Evolutionary conservation across 2,888 invertebrate species (phyloP).

Genomic region (Plebejus melissa): DNA sequence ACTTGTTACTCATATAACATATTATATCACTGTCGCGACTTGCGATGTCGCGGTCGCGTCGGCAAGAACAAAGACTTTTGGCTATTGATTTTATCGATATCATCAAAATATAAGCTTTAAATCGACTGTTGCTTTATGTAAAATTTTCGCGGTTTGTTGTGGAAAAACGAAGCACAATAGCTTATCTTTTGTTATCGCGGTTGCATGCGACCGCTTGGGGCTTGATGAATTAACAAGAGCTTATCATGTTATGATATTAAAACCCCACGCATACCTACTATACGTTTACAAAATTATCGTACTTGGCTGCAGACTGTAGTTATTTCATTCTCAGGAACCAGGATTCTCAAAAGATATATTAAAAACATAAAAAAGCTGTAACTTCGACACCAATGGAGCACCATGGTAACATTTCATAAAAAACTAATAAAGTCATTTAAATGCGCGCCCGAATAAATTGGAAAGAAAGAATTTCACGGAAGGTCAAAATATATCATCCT

Average conservation of each 20-base stretch:
- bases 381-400: neutral
- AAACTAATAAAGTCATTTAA: conserved; percentile 28
- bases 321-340: too few relatives aligned
- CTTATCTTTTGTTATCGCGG: too few relatives aligned
- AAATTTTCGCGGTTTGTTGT: too few relatives aligned
- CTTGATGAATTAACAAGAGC: too few relatives aligned
- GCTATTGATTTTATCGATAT: neutral
- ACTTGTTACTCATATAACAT: neutral
- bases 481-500: conserved; percentile 54
- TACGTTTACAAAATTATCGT: too few relatives aligned
- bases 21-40: neutral
- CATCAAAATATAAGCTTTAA: neutral
- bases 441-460: conserved; percentile 31
- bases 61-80: neutral
- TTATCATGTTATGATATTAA: too few relatives aligned
- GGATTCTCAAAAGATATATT: neutral
- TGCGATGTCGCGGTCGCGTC: neutral
- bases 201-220: too few relatives aligned
- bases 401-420: neutral
- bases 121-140: too few relatives aligned
- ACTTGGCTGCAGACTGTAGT: too few relatives aligned
- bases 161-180: too few relatives aligned
- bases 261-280: too few relatives aligned
- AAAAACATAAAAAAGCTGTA: neutral
- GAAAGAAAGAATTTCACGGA: conserved; percentile 48